A percentile compares a stretch with the other conserved stretches of the same genome.
Evolutionary conservation across 2,888 invertebrate genomes (phyloP).

Genomic region (Petrophora chlorosata): DNA sequence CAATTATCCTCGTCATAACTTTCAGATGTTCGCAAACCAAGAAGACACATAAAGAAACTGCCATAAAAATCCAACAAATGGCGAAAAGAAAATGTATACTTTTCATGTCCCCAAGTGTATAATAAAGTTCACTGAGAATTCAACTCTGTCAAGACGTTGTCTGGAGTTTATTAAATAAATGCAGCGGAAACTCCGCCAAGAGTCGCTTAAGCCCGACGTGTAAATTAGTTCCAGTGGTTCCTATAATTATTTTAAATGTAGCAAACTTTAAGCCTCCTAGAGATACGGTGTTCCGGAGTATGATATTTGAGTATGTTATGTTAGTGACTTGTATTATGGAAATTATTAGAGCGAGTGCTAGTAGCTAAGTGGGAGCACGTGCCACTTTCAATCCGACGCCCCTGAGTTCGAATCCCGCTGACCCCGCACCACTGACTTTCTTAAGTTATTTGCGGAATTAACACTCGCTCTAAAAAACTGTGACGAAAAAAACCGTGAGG

Average conservation of each 20-base stretch:
- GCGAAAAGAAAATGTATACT: slow-evolving; percentile 2
- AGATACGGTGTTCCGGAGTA: slow-evolving; percentile 17
- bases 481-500: no score
- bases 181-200: slow-evolving; percentile 26
- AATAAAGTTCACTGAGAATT: slow-evolving; percentile 25
- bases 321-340: no score
- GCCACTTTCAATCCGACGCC: no score
- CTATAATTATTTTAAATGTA: slow-evolving; percentile 36
- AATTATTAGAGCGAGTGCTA: no score
- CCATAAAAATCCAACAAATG: slow-evolving; percentile 10
- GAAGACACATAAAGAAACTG: slow-evolving; percentile 4
- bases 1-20: no score
- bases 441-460: no score
- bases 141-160: slow-evolving; percentile 32
- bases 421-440: no score
- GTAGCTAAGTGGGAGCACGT: no score
- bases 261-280: slow-evolving; percentile 19
- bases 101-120: slow-evolving; percentile 30
- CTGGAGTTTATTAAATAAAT: slow-evolving; percentile 37
- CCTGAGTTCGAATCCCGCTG: no score
- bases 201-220: slow-evolving; percentile 20
- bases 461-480: no score
- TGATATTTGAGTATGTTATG: slow-evolving; percentile 10
- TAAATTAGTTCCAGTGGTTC: slow-evolving; percentile 37
- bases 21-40: background rate